Conservation (phyloP, 2,888 invertebrate species). For the Chloroclysta siterata region DNA sequence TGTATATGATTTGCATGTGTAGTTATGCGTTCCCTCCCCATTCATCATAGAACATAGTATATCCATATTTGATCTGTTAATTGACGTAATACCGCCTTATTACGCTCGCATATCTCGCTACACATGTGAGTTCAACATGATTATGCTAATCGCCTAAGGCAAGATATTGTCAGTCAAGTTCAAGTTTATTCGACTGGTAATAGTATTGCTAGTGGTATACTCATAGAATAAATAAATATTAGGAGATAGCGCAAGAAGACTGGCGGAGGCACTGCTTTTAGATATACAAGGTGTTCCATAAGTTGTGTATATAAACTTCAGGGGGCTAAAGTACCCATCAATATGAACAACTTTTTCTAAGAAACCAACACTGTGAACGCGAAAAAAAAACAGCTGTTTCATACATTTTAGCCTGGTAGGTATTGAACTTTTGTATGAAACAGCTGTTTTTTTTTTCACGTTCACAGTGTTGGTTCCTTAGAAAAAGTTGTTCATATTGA, state of each 20-base stretch:
- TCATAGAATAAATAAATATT: neutral
- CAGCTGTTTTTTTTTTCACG: too few species aligned
- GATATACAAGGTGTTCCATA: too few species aligned
- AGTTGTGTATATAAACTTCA: too few species aligned
- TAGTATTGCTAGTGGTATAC: neutral
- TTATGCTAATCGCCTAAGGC: slow-evolving; percentile 38
- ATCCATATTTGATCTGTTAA: slow-evolving; percentile 9
- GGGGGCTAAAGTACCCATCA: too few species aligned
- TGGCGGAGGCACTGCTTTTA: too few species aligned
- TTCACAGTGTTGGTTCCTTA: too few species aligned
- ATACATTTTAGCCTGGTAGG: too few species aligned
- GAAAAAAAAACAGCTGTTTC: too few species aligned
- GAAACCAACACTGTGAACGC: too few species aligned
- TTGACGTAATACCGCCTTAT: slow-evolving; percentile 17
- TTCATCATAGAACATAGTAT: slow-evolving; percentile 6
- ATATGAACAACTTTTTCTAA: too few species aligned
- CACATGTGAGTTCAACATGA: slow-evolving; percentile 19
- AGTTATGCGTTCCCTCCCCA: neutral
- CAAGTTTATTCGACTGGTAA: slow-evolving; percentile 38
- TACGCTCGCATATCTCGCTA: slow-evolving; percentile 19
- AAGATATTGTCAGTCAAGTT: slow-evolving; percentile 38
- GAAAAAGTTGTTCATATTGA: too few species aligned
- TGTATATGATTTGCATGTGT: neutral
- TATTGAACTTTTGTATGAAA: too few species aligned
- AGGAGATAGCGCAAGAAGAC: neutral